These are phyloP conservation scores for Tokudaia tokunoshimensis DNA, from an alignment of 2,797 vertebrate genomes.

Conservation along the genomic window DNA sequence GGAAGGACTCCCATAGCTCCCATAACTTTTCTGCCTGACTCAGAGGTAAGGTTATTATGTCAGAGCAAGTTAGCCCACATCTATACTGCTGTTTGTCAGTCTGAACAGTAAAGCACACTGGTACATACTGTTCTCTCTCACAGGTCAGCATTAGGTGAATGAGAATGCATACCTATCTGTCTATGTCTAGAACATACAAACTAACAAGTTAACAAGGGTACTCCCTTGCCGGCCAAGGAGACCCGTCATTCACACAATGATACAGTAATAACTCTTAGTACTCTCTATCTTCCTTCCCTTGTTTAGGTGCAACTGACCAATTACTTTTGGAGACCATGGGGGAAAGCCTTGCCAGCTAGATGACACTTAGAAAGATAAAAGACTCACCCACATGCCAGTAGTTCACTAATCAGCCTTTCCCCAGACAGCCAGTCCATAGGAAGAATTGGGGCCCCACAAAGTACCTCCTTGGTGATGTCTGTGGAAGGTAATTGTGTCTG, in stretches of 20 bases:
- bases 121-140: constrained; percentile 48
- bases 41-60: not conserved
- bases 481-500: not conserved
- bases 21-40: constrained; percentile 55
- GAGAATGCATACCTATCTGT: not conserved
- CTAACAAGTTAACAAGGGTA: not conserved
- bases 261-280: constrained; percentile 3
- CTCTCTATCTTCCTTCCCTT: not conserved
- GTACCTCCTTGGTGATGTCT: not conserved
- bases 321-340: not conserved
- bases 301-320: not conserved
- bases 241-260: not conserved
- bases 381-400: not conserved
- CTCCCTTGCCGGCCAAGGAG: not conserved
- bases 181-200: not conserved
- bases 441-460: not conserved
- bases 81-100: constrained; percentile 41
- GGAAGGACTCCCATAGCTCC: constrained; percentile 17
- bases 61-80: constrained; percentile 63
- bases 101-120: constrained; percentile 56
- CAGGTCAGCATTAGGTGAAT: constrained; percentile 53
- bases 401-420: not conserved
- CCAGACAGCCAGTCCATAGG: not conserved
- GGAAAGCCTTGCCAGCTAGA: constrained; percentile 20
- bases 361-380: not conserved